Base-by-base conservation (phyloP, 2,888 invertebrate genomes). In the Polydrusus pterygomalis region DNA sequence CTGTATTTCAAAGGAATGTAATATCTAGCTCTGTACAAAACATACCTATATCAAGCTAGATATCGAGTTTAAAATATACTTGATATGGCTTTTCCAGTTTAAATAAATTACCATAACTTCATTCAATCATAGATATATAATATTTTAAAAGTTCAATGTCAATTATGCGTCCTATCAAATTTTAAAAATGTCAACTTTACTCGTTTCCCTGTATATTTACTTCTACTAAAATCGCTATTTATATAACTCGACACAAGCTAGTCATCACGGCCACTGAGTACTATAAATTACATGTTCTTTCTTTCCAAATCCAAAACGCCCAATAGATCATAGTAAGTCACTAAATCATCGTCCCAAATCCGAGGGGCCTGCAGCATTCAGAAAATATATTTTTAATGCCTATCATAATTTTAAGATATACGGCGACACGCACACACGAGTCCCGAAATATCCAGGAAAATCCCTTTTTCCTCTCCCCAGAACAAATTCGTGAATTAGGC, bases 401-500 rank as follows among this genome's bases (percentile, higher is more conserved):
- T 40, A 49, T 72, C 65, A 65, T 72, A 72, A 65, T 60, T 51
- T 45, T 30, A 67, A 58, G 67, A 72, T 65, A 58, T 60, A 67
- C 15, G 58, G 18, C 45, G 72, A 43, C 65, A 56, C 47, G 49
- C 68, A 68, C 68, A 68, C 68, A 68, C 68, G 56, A 56, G 54
- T 58, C 71, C 64, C 54, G 40, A 71, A 71, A 71, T 71, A 71
- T 64, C 64, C 47, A 34, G 25, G 25, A 58, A 58, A 47, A 38
- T 56, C 72, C 38, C 47, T 54, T 47, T 45, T 67, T 58, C 65
- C 45, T 40, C 30, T 47, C 45, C 10, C 65, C 2, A 13, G 38
- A 70, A 75, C 58, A 47, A 70, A 75, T 75, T 65, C 38, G 70
- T 70, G 75, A 75, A 75, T 75, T 70, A 75, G 54, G 38, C 10